These are phyloP conservation scores for Lithodes maja DNA, from an alignment of 2,888 invertebrate species.

Conservation along the genomic window DNA sequence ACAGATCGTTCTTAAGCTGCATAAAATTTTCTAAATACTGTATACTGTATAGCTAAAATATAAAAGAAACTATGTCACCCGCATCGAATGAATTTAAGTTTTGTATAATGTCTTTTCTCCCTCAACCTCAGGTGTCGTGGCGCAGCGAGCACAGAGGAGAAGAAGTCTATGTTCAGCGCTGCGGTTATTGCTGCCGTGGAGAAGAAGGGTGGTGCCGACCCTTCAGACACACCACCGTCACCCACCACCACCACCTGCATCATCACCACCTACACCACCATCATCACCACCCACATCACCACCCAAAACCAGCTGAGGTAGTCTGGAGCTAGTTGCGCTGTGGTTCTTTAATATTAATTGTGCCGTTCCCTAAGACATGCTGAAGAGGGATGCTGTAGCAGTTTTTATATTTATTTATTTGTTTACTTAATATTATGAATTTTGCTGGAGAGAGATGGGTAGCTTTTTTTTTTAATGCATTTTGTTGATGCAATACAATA, in stretches of 20 bases:
- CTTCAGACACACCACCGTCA: neutral
- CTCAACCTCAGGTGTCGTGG: conserved; percentile 51
- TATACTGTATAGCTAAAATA: no score
- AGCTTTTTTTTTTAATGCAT: no score
- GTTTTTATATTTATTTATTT: no score
- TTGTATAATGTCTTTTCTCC: no score
- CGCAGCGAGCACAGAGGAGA: conserved; percentile 56
- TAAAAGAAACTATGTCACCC: no score
- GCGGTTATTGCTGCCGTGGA: conserved; percentile 53
- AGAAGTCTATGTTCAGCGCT: conserved; percentile 59
- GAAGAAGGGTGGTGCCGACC: neutral
- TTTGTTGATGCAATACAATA: no score
- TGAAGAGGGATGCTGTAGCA: no score
- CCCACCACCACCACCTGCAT: neutral
- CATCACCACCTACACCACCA: neutral
- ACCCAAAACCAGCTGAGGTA: neutral
- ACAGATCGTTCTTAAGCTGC: no score
- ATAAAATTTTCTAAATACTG: no score
- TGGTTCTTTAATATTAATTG: neutral
- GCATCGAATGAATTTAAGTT: no score
- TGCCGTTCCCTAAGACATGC: neutral
- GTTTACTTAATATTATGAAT: no score
- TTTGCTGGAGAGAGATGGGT: no score
- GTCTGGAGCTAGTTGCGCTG: neutral
- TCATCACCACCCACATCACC: neutral